Evolutionary conservation across 2,113 vertebrate species (phyloP).

Genomic region (Tor tambroides): DNA sequence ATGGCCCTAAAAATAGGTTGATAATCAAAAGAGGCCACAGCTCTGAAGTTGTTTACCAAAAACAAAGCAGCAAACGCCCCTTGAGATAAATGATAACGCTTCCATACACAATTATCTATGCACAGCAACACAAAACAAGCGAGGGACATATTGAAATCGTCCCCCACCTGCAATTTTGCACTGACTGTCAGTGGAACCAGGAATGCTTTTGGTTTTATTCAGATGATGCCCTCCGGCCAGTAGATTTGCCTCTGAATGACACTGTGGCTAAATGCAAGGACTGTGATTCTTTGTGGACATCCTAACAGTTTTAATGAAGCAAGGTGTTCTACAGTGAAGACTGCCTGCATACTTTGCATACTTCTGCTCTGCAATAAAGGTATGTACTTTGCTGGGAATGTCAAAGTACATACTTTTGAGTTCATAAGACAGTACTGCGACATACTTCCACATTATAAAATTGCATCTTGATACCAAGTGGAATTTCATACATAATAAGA

Average conservation of each 20-base stretch:
- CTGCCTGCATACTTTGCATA: constrained; percentile 21
- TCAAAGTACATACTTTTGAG: background rate
- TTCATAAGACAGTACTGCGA: background rate
- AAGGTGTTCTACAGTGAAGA: background rate
- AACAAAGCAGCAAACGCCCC: background rate
- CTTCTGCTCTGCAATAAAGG: background rate
- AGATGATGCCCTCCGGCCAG: background rate
- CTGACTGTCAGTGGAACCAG: background rate
- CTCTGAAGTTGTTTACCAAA: background rate
- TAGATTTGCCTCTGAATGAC: background rate
- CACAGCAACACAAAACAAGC: constrained; percentile 10
- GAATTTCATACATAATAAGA: background rate
- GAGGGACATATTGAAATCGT: background rate
- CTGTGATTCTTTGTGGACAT: background rate
- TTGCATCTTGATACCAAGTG: background rate
- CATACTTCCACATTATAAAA: constrained; percentile 4
- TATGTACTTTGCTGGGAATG: constrained; percentile 4
- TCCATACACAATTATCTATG: background rate
- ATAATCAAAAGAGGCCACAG: background rate
- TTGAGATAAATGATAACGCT: background rate
- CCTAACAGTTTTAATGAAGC: background rate
- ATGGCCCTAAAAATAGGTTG: constrained; percentile 2
- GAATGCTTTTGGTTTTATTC: background rate
- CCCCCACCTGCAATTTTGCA: background rate
- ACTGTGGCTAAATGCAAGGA: background rate